phyloP scores from a whole-genome alignment of 2,888 invertebrate genomes.

The Drosophila meridiana region DNA sequence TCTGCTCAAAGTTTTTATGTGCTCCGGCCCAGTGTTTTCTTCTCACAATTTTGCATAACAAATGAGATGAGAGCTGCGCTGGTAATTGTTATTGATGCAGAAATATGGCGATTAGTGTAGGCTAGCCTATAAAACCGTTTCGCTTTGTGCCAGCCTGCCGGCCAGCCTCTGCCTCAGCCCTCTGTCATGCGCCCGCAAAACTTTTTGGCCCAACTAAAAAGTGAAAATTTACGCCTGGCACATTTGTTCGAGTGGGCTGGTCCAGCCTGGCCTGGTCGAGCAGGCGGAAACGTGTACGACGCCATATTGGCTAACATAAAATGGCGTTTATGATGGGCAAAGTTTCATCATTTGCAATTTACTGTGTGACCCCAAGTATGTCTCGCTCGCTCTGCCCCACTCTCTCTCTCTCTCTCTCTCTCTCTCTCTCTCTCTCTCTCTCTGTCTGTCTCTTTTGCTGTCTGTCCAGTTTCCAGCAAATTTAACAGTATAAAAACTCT shows the following conservation, averaged over 20 bases:
- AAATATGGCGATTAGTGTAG: conserved; percentile 70
- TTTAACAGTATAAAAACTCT: conserved; percentile 69
- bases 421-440: not conserved
- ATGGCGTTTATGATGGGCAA: conserved; percentile 77
- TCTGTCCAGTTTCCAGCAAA: conserved; percentile 62
- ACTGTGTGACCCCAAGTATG: conserved; percentile 47
- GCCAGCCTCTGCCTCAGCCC: too few relatives aligned
- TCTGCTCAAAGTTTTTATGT: conserved; percentile 11
- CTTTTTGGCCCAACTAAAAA: conserved; percentile 61
- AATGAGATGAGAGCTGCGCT: conserved; percentile 52
- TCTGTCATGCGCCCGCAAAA: conserved; percentile 17
- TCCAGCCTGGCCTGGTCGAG: not conserved
- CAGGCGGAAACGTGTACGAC: conserved; percentile 39
- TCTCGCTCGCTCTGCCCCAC: not conserved
- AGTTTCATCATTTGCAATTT: conserved; percentile 75
- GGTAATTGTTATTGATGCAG: conserved; percentile 72
- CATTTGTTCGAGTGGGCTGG: conserved; percentile 31
- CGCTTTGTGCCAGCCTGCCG: not conserved
- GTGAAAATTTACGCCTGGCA: conserved; percentile 63
- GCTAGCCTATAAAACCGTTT: conserved; percentile 27
- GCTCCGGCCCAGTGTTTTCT: conserved; percentile 6
- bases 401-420: not conserved
- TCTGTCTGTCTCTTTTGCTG: not conserved
- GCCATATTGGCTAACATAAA: conserved; percentile 75
- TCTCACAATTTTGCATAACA: conserved; percentile 48